phyloP scores from a whole-genome alignment of 2,113 vertebrate genomes.

The Podocnemis expansa region DNA sequence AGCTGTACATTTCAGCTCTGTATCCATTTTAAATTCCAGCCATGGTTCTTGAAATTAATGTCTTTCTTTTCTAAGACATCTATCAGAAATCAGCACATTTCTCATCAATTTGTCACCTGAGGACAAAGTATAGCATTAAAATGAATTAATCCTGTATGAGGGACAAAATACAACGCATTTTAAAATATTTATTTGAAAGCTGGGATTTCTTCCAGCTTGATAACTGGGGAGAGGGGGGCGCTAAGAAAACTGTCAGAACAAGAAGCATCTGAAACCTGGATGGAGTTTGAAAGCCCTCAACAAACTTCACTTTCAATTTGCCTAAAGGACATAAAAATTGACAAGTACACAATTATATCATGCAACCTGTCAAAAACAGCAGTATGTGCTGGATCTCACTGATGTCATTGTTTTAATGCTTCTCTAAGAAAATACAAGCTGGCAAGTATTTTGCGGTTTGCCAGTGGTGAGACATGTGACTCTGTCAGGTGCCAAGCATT shows the following conservation, averaged over 20 bases:
- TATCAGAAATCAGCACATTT: constrained; percentile 11
- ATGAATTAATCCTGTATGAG: constrained; percentile 39
- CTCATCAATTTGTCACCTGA: constrained; percentile 1
- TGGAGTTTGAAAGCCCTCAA: constrained; percentile 49
- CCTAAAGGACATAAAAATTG: constrained; percentile 40
- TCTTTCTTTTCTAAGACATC: not conserved
- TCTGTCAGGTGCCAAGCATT: not conserved
- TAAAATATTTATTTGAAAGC: constrained; percentile 31
- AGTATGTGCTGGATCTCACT: not conserved
- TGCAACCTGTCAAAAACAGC: fast-evolving
- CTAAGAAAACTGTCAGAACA: constrained; percentile 38
- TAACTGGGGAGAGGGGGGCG: constrained; percentile 52
- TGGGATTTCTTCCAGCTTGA: constrained; percentile 28
- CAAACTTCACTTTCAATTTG: constrained; percentile 43
- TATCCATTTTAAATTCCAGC: constrained; percentile 12
- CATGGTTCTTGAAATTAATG: not conserved
- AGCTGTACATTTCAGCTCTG: not conserved
- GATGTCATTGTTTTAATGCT: fast-evolving
- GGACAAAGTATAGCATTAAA: constrained; percentile 31
- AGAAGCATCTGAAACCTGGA: constrained; percentile 61
- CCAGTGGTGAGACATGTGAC: not conserved
- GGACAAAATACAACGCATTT: constrained; percentile 42
- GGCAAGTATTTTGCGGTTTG: not conserved
- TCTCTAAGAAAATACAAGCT: fast-evolving
- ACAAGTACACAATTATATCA: not conserved